phyloP scores from a whole-genome alignment of 1,140 invertebrate genomes.

The Tachypleus tridentatus region DNA sequence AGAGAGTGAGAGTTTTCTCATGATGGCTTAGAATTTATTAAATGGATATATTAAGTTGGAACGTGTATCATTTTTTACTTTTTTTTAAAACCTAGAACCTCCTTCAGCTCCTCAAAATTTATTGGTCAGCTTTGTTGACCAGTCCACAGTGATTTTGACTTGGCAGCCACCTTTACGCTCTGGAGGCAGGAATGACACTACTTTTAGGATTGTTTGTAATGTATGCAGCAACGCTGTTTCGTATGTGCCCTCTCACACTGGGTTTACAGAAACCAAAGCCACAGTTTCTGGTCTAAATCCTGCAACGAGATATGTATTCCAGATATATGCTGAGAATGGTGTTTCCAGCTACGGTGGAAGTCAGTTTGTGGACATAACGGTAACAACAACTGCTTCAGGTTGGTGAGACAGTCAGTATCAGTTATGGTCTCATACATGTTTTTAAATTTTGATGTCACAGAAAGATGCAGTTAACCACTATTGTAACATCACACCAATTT shows the following conservation, averaged over 20 bases:
- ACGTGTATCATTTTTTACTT: too few relatives aligned
- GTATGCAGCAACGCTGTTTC: conserved; percentile 60
- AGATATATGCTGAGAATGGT: conserved; percentile 75
- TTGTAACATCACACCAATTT: too few relatives aligned
- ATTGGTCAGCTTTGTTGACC: conserved; percentile 73
- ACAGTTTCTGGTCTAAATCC: conserved; percentile 80
- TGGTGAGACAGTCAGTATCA: neutral
- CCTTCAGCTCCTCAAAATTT: conserved; percentile 80
- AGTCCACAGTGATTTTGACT: conserved; percentile 75
- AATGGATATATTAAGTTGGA: too few relatives aligned
- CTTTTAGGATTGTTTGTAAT: conserved; percentile 71
- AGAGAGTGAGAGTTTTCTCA: too few relatives aligned
- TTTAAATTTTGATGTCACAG: too few relatives aligned
- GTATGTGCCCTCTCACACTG: conserved; percentile 56
- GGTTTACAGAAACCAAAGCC: conserved; percentile 81
- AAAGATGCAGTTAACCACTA: too few relatives aligned
- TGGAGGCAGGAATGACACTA: conserved; percentile 65
- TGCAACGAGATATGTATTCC: conserved; percentile 77
- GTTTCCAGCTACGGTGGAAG: conserved; percentile 45
- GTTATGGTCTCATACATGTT: too few relatives aligned
- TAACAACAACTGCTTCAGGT: conserved; percentile 67
- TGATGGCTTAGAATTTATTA: too few relatives aligned
- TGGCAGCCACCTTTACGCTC: conserved; percentile 69
- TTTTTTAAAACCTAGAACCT: conserved; percentile 50
- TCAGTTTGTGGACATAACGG: conserved; percentile 71